Percentiles rank a stretch among this genome's conserved stretches.
These are phyloP conservation scores for Laterallus jamaicensis DNA, from an alignment of 2,113 vertebrate genomes.

Conservation along the genomic window DNA sequence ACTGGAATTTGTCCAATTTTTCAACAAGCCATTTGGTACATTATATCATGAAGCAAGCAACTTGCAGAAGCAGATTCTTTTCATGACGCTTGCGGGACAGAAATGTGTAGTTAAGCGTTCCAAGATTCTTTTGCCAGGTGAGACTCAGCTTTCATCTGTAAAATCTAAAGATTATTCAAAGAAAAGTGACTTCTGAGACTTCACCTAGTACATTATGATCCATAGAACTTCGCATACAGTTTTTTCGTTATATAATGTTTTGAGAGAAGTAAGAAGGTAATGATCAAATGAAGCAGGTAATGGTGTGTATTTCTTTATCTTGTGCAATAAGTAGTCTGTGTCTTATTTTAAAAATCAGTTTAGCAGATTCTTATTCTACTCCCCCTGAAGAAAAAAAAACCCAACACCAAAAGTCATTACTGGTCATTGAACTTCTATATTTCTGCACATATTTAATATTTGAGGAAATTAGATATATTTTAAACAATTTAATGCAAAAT, in stretches of 20 bases:
- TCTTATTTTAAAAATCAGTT: neutral
- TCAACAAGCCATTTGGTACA: conserved; percentile 69
- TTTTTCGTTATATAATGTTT: neutral
- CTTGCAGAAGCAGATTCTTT: conserved; percentile 60
- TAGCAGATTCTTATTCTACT: neutral
- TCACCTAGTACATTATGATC: neutral
- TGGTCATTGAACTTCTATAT: neutral
- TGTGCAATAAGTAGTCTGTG: neutral
- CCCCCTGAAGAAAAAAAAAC: accelerated
- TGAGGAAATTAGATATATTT: neutral
- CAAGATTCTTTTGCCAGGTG: neutral
- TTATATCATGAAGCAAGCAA: conserved; percentile 66
- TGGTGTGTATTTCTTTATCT: neutral
- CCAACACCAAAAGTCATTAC: neutral
- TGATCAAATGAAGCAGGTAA: neutral
- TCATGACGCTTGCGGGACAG: conserved; percentile 12
- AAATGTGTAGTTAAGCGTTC: neutral
- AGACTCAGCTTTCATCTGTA: neutral
- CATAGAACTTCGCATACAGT: neutral
- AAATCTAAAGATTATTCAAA: neutral
- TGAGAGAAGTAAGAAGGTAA: neutral
- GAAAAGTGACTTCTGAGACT: neutral
- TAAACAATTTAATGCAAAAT: neutral
- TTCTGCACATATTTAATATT: neutral
- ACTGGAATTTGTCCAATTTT: conserved; percentile 76